Evolutionary conservation across 2,797 vertebrate species (phyloP).

Genomic region (Nannoperca obscura): DNA sequence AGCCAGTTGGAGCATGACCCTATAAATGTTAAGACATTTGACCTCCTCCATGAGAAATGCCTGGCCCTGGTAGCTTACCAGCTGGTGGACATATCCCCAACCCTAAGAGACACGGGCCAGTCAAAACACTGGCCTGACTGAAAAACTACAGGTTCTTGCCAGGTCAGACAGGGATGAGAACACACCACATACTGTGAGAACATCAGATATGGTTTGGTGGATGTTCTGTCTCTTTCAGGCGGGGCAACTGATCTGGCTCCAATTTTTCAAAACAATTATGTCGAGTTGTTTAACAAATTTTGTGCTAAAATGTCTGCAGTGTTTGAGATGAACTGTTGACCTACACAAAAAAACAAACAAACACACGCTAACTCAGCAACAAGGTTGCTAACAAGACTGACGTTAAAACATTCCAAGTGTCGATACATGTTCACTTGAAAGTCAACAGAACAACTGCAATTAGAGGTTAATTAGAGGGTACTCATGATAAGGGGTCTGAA

Average conservation of each 20-base stretch:
- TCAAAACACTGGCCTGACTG: constrained; percentile 8
- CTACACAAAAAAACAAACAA: not conserved
- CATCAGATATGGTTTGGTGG: not conserved
- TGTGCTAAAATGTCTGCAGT: not conserved
- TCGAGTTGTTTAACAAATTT: not conserved
- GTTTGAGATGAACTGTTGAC: not conserved
- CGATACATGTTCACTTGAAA: not conserved
- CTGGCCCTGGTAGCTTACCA: constrained; percentile 46
- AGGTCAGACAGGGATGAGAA: constrained; percentile 30
- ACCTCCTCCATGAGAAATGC: constrained; percentile 56
- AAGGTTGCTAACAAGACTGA: not conserved
- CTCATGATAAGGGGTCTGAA: no score
- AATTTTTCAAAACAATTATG: not conserved
- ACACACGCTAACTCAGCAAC: not conserved
- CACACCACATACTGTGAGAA: not conserved
- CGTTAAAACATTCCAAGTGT: not conserved
- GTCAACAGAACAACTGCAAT: not conserved
- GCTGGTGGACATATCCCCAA: constrained; percentile 51
- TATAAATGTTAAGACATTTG: constrained; percentile 63
- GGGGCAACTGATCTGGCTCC: not conserved
- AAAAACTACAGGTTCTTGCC: constrained; percentile 27
- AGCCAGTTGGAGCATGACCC: constrained; percentile 35
- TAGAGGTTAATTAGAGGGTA: no score
- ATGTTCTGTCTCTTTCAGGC: not conserved
- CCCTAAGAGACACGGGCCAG: constrained; percentile 23